Base-by-base conservation (phyloP, 2,888 invertebrate species). In the Salpingus planirostris region DNA sequence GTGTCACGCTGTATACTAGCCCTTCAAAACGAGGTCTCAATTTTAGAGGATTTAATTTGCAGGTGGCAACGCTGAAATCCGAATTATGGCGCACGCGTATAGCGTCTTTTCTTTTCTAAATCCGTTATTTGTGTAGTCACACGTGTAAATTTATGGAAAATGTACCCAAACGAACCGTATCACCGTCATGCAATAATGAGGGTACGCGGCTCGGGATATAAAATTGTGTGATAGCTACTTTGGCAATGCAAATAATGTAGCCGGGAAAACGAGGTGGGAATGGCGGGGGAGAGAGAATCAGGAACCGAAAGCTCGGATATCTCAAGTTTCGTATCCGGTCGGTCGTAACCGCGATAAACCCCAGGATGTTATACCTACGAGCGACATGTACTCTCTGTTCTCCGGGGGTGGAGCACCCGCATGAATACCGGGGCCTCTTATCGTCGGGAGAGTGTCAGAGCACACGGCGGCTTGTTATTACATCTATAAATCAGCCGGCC, bases 101-200 rank as follows among this genome's bases (percentile, higher is more conserved):
- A n/a, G n/a, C n/a, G n/a, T n/a, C n/a, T n/a, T n/a, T n/a, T n/a
- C n/a, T n/a, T n/a, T n/a, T n/a, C n/a, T n/a, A n/a, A n/a, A n/a
- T n/a, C n/a, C n/a, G n/a, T n/a, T n/a, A n/a, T n/a, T n/a, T n/a
- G n/a, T n/a, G n/a, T n/a, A n/a, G n/a, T n/a, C n/a, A n/a, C n/a
- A n/a, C n/a, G 33, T 38, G 38, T 26, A 38, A 38, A 38, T 38
- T 33, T 38, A 38, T 38, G 33, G 27, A 22, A 33, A 38, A 30
- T 15, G 28, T 33, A n/a, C n/a, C n/a, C n/a, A 38, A 30, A 33
- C 38, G 33, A 29, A 33, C 33, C 33, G 33, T 30, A 33, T 33
- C 32, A 38, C 29, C 33, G 14, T 25, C 4, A 5, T 10, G 31
- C 21, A 30, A 24, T 18, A 33, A 24, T 24, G 30, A 28, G 27